Base-by-base conservation (phyloP, 2,113 vertebrate species). In the Saccopteryx bilineata region DNA sequence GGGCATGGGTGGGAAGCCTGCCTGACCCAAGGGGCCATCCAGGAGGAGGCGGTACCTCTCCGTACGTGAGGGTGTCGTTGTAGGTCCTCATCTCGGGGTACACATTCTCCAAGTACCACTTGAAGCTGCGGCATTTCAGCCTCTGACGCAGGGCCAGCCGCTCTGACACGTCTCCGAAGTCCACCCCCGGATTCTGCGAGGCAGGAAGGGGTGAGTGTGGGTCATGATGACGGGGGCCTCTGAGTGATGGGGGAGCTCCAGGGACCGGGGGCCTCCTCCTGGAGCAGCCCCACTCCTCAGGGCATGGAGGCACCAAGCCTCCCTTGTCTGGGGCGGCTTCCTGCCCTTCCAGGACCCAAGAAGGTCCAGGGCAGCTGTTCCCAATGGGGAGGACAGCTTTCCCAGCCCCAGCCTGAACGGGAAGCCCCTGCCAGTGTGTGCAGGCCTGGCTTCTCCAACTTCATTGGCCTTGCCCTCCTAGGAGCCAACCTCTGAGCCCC, bases 21-120 rank as follows among this genome's bases (percentile, higher is more conserved):
- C 15, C 33, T 5, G 58, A 8, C 50, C 8, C 3, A 13, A 2
- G 7, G n/a, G 61, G 74, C 8, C 74, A 4, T 5, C 13, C 0
- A 0, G 17, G 65, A 0, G 6, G 54, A 54, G 85, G 94, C 54
- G 69, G 98, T 99, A 99, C 99, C 99, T 99, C 99, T 97, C 99
- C 99, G 0, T 99, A 99, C 58, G 99, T 99, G 98, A 99, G 99
- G 48, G 99, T 99, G 97, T 99, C 99, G 92, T 99, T 99, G 97
- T 99, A 99, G 94, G 99, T 98, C 93, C 99, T 98, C 99, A 99
- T 99, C 98, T 99, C 99, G 0, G 99, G 99, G 96, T 99, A 99
- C 91, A 99, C 99, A 0, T 99, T 99, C 96, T 99, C 99, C 82
- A 99, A 98, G 98, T 99, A 99, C 99, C 99, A 99, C 97, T 98